Base-by-base conservation (phyloP, 2,888 invertebrate species). In the Agriopis marginaria region DNA sequence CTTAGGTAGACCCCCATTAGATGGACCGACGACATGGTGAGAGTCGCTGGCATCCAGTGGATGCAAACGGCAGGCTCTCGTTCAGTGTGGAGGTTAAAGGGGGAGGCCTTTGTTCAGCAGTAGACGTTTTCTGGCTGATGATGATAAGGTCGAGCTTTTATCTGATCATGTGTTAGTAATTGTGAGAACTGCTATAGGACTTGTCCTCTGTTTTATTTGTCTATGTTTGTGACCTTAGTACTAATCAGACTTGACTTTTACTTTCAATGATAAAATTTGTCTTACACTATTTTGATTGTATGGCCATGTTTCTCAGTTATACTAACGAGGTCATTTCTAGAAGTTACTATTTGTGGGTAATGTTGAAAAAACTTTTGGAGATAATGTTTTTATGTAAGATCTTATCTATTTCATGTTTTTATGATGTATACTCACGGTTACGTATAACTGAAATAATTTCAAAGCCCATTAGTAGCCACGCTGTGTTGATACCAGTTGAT, bases 181-280 rank as follows among this genome's bases (percentile, higher is more conserved):
- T 3, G 23, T 8, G 0, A 50, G 51, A 39, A 39, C 50, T 14
- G 53, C 6, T 32, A 39, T 39, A 7, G 3, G 3, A n/a, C 4
- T 14, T 14, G 40, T 55, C 40, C 14, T 55, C 11, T 7, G 14
- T 10, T 17, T 58, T 58, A 44, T 44, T 58, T 23, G 45, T 45
- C 45, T 23, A 42, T 12, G 32, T 11, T 49, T 50, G 44, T 58
- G 67, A 67, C 62, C 67, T 67, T 56, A 62, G 32, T n/a, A 51
- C 62, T 59, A 58, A 68, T 63, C 56, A 58, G 62, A 63, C 62
- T 67, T 44, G 49, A 61, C 67, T 62, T 50, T 51, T 53, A 17
- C 55, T 55, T 61, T 49, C 17, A 50, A 61, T 66, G 51, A 58
- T 53, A 32, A 60, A 59, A 66, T 63, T 12, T 51, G 61, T 63